Base-by-base conservation (phyloP, 1,140 invertebrate species). In the Drosophila micromelanica region DNA sequence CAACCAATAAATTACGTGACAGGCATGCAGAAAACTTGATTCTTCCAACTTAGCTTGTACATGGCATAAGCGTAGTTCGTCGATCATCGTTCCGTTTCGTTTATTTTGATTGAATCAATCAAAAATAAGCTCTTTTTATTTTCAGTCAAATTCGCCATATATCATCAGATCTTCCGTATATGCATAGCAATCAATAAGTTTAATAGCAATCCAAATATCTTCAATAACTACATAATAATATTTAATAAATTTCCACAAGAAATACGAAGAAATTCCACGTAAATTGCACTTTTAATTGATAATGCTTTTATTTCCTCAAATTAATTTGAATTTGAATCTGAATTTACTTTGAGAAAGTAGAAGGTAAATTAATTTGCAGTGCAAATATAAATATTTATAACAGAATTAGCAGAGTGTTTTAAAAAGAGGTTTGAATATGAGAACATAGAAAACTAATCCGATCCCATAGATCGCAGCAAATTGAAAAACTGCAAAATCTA, bases 1-100 rank as follows among this genome's bases (percentile, higher is more conserved):
- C 81, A 91, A 91, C 91, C 89, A 91, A 91, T 91, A 91, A 91
- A 91, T 91, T 91, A 91, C 89, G 89, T 91, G 89, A 91, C 89
- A 90, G 89, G 89, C 86, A 91, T 91, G 81, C 84, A 89, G 76
- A 89, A 89, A 89, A 89, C 76, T 77, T 84, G 84, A 89, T 89
- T 76, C 72, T 72, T 78, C 54, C 76, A 65, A 69, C 57, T 68
- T 43, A 55, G 74, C 70, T 56, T 37, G 40, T n/a, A 65, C 65
- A 57, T 73, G 49, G 32, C 43, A 51, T 60, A 46, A 42, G 42
- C 23, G 20, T 46, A 59, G 38, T 45, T 9, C 27, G 30, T 4
- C 57, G 77, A 78, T 76, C 76, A 69, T 67, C 67, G 65, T 70
- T 75, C 4, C 56, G 63, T 90, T 82, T 78, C 62, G 48, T 68